A percentile compares a stretch with the other conserved stretches of the same genome.
Evolutionary conservation across 2,797 vertebrate species (phyloP).

Genomic region (Sciaenops ocellatus): DNA sequence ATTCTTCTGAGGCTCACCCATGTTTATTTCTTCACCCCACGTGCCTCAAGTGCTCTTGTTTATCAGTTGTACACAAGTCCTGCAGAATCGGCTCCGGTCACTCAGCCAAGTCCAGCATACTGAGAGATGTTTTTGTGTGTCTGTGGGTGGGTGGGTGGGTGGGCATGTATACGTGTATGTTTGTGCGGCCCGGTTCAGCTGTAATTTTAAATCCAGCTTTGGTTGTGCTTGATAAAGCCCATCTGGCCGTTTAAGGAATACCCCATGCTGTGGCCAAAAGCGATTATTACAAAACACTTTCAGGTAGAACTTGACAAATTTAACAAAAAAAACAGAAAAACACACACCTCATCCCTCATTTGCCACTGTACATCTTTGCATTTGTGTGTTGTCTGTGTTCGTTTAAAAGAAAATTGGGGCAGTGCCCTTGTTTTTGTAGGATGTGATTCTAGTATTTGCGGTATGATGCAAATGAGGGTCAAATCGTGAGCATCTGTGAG

Average conservation of each 20-base stretch:
- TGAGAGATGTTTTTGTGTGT: slow-evolving; percentile 22
- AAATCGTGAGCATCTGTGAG: slow-evolving; percentile 40
- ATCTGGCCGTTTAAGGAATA: slow-evolving; percentile 38
- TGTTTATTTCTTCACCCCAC: slow-evolving; percentile 45
- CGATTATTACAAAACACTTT: slow-evolving; percentile 47
- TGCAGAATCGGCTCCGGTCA: slow-evolving; percentile 49
- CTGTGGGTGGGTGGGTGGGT: not conserved
- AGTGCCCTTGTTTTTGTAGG: slow-evolving; percentile 65
- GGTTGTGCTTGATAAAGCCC: slow-evolving; percentile 55
- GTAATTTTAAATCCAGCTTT: slow-evolving; percentile 60
- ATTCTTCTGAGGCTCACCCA: slow-evolving; percentile 57
- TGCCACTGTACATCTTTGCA: slow-evolving; percentile 49
- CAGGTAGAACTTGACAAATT: slow-evolving; percentile 21
- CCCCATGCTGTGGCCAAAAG: slow-evolving; percentile 30
- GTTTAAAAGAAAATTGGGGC: slow-evolving; percentile 62
- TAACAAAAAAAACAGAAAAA: slow-evolving; percentile 21
- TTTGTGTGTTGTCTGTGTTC: slow-evolving; percentile 64
- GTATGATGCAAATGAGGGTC: slow-evolving; percentile 57
- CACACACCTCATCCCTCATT: slow-evolving; percentile 31
- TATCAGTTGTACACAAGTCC: slow-evolving; percentile 58
- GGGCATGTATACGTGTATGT: slow-evolving; percentile 28
- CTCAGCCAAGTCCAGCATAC: slow-evolving; percentile 55
- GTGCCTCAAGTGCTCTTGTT: slow-evolving; percentile 69
- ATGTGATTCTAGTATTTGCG: slow-evolving; percentile 60
- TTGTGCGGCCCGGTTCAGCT: slow-evolving; percentile 35